A percentile compares a stretch with the other conserved stretches of the same genome.
These are phyloP conservation scores for Caenorhabditis remanei DNA, from an alignment of 1,140 invertebrate genomes.

Conservation along the genomic window DNA sequence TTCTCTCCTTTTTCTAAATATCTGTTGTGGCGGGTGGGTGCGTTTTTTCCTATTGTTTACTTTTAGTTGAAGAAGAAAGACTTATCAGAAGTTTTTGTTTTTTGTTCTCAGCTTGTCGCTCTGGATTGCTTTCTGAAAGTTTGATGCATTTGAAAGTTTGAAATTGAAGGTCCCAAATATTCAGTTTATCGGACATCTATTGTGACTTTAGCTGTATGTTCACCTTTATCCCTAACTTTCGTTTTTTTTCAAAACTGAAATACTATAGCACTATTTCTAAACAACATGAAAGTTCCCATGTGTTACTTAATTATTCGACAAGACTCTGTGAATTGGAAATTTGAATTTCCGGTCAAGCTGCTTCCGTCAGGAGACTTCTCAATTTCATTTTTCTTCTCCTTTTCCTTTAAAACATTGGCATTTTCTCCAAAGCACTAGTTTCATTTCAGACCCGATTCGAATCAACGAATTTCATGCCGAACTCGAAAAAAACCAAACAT, in stretches of 20 bases:
- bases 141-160: not conserved
- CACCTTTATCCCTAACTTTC: no score
- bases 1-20: not conserved
- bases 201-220: no score
- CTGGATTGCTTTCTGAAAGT: not conserved
- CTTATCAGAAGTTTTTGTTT: constrained; percentile 13
- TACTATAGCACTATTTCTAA: no score
- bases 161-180: not conserved
- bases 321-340: constrained; percentile 38
- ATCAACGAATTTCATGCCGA: not conserved
- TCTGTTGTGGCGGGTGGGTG: not conserved
- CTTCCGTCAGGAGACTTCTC: not conserved
- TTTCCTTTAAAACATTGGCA: not conserved
- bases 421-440: not conserved
- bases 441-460: not conserved
- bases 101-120: not conserved
- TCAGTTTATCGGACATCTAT: no score
- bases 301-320: not conserved
- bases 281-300: not conserved
- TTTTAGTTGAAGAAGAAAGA: not conserved
- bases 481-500: constrained; percentile 1
- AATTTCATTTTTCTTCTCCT: constrained; percentile 8
- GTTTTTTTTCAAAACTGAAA: no score
- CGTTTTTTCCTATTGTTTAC: constrained; percentile 17
- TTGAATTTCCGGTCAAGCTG: constrained; percentile 34